phyloP scores from a whole-genome alignment of 2,888 invertebrate species.

The Limnephilus auricula region DNA sequence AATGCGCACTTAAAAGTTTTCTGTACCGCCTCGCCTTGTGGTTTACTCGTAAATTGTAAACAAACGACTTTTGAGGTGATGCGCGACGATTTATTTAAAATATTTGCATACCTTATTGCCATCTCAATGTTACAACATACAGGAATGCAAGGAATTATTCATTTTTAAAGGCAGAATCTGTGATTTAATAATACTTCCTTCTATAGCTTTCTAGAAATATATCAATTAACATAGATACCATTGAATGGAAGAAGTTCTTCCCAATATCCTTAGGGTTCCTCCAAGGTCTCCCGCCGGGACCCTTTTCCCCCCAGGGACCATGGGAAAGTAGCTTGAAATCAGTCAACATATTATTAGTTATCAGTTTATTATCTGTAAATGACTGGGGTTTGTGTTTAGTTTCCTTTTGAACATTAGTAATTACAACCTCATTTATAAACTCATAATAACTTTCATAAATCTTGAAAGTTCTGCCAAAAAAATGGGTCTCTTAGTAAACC shows the following conservation, averaged over 20 bases:
- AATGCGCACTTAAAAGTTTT: background rate
- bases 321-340: constrained; percentile 51
- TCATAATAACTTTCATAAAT: too few relatives aligned
- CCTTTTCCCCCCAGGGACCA: constrained; percentile 82
- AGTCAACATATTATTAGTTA: background rate
- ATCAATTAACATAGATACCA: constrained; percentile 76
- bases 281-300: constrained; percentile 86
- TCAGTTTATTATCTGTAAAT: background rate
- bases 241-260: constrained; percentile 85
- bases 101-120: background rate
- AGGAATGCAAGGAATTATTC: background rate
- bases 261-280: constrained; percentile 85
- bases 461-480: too few relatives aligned
- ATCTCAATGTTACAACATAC: background rate
- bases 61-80: background rate
- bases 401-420: background rate
- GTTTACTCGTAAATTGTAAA: background rate
- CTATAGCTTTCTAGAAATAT: background rate
- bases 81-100: background rate
- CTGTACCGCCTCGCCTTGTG: background rate
- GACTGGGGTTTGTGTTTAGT: background rate
- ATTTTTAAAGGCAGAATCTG: background rate
- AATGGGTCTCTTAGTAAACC: too few relatives aligned
- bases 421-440: too few relatives aligned
- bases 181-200: background rate